Evolutionary conservation across 1,140 invertebrate species (phyloP).

Genomic region (Drosophila leontia): DNA sequence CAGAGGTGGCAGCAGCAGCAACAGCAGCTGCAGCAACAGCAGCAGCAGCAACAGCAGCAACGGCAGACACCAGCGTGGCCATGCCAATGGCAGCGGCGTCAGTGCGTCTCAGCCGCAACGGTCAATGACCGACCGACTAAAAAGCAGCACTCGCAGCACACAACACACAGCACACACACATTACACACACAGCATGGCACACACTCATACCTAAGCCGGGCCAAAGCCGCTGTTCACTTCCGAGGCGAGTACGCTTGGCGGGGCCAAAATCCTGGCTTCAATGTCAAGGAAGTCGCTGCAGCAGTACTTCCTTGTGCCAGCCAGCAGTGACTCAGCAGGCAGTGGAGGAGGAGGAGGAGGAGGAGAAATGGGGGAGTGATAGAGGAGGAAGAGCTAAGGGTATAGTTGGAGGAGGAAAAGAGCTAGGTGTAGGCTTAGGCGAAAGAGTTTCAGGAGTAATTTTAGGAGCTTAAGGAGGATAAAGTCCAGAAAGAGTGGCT

Average conservation of each 20-base stretch:
- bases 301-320: constrained; percentile 68
- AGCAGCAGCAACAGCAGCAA: constrained; percentile 17
- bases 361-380: too few relatives aligned
- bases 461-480: neutral
- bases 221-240: constrained; percentile 52
- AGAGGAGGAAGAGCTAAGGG: neutral
- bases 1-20: constrained; percentile 19
- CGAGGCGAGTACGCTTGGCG: constrained; percentile 56
- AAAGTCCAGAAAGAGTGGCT: neutral
- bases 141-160: constrained; percentile 59
- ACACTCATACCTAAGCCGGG: constrained; percentile 15
- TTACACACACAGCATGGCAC: constrained; percentile 7
- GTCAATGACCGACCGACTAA: constrained; percentile 85
- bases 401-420: neutral
- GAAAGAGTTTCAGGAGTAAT: too few relatives aligned
- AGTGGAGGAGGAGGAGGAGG: neutral
- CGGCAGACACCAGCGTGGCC: constrained; percentile 36
- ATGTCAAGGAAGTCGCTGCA: constrained; percentile 78
- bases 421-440: too few relatives aligned
- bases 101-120: constrained; percentile 80
- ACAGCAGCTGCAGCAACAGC: neutral
- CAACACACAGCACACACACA: constrained; percentile 19
- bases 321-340: constrained; percentile 40
- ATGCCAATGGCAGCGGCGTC: constrained; percentile 78
- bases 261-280: constrained; percentile 76